These are phyloP conservation scores for Hymenopus coronatus DNA, from an alignment of 2,888 invertebrate species.

Conservation along the genomic window DNA sequence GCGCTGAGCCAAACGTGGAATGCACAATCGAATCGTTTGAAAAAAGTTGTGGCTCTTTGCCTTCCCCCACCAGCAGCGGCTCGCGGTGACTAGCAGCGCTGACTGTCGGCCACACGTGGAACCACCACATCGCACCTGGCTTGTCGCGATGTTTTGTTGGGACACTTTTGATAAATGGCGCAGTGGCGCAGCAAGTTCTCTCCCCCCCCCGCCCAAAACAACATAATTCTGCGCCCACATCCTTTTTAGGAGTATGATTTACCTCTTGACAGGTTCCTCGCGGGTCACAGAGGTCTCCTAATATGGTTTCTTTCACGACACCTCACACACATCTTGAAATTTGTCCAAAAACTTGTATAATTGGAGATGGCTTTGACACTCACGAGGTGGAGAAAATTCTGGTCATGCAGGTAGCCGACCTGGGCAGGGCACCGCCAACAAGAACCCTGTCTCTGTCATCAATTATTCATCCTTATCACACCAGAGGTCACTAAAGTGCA, in stretches of 20 bases:
- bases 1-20: conserved; percentile 19
- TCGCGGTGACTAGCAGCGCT: conserved; percentile 12
- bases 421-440: too few species aligned
- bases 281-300: neutral
- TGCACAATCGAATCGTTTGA: conserved; percentile 17
- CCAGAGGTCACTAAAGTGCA: too few species aligned
- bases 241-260: neutral
- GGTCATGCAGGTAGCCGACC: too few species aligned
- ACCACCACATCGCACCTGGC: neutral
- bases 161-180: neutral
- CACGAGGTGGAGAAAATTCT: too few species aligned
- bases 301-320: neutral
- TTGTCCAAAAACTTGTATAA: neutral
- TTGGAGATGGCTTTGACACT: too few species aligned
- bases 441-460: too few species aligned
- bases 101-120: conserved; percentile 16
- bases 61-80: neutral
- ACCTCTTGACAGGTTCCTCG: neutral
- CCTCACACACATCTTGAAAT: neutral
- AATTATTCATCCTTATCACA: too few species aligned
- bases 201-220: too few species aligned
- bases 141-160: neutral
- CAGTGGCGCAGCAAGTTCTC: neutral
- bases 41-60: neutral
- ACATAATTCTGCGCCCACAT: neutral